Evolutionary conservation across 2,888 invertebrate species (phyloP).

Genomic region (Orchesella flavescens): DNA sequence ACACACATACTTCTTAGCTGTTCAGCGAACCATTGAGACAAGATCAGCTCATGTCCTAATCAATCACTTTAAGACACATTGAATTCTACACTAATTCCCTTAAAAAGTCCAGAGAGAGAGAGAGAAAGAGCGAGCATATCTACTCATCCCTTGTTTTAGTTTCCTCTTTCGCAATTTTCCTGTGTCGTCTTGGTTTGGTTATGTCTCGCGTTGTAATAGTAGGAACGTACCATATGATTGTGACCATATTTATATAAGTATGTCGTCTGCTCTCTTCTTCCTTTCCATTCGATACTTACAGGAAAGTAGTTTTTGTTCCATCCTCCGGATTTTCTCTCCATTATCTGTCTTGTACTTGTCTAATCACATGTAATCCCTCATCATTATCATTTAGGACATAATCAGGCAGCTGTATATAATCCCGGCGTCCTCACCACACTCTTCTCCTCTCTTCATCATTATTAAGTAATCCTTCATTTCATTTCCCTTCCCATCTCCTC

Average conservation of each 20-base stretch:
- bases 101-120: background rate
- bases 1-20: background rate
- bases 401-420: too few relatives aligned
- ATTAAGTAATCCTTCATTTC: too few relatives aligned
- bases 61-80: constrained; percentile 70
- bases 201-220: too few relatives aligned
- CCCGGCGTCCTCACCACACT: too few relatives aligned
- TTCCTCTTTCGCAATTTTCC: too few relatives aligned
- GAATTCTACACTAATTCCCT: constrained; percentile 67
- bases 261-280: background rate
- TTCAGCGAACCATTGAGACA: background rate
- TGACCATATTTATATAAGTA: too few relatives aligned
- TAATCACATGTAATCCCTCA: constrained; percentile 49
- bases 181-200: too few relatives aligned
- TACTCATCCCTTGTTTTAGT: too few relatives aligned
- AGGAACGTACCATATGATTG: too few relatives aligned
- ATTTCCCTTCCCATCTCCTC: too few relatives aligned
- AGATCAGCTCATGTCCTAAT: constrained; percentile 66
- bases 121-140: too few relatives aligned
- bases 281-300: background rate
- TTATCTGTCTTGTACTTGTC: constrained; percentile 60
- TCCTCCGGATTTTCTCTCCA: constrained; percentile 41
- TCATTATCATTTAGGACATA: constrained; percentile 16
- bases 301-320: constrained; percentile 13
- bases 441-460: too few relatives aligned